Evolutionary conservation across 2,888 invertebrate species (phyloP).

Genomic region (Neoitamus cyanurus): DNA sequence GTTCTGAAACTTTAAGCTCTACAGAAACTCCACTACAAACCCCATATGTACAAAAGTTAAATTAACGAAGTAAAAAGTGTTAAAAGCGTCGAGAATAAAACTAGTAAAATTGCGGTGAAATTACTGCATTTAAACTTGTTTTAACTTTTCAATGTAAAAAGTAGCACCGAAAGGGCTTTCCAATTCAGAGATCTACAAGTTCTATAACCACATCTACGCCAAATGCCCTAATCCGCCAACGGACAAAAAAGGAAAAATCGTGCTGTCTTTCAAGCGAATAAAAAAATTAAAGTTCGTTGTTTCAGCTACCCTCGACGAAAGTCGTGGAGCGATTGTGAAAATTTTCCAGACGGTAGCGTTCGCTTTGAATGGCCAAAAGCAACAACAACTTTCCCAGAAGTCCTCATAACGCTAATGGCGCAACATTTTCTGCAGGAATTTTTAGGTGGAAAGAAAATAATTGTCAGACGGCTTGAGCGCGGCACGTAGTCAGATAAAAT

Average conservation of each 20-base stretch:
- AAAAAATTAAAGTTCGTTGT: slow-evolving; percentile 1
- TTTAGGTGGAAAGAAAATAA: slow-evolving; percentile 1
- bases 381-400: background rate
- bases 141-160: background rate
- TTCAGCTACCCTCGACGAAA: background rate
- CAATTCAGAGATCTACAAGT: background rate
- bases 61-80: too few species aligned
- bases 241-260: background rate
- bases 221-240: background rate
- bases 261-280: background rate
- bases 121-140: background rate
- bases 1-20: too few species aligned
- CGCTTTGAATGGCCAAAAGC: background rate
- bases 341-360: slow-evolving; percentile 1
- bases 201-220: background rate
- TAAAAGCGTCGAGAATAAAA: too few species aligned
- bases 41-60: too few species aligned
- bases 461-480: background rate
- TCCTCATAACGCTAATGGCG: slow-evolving; percentile 1
- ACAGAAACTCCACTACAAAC: too few species aligned
- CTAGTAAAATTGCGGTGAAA: background rate
- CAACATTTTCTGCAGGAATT: background rate
- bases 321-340: background rate
- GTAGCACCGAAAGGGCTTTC: background rate
- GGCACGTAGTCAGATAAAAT: slow-evolving; percentile 10